Evolutionary conservation across 2,888 invertebrate species (phyloP), one percentile per base, ranked within the genome.

Genomic region (Eretmocerus hayati): DNA sequence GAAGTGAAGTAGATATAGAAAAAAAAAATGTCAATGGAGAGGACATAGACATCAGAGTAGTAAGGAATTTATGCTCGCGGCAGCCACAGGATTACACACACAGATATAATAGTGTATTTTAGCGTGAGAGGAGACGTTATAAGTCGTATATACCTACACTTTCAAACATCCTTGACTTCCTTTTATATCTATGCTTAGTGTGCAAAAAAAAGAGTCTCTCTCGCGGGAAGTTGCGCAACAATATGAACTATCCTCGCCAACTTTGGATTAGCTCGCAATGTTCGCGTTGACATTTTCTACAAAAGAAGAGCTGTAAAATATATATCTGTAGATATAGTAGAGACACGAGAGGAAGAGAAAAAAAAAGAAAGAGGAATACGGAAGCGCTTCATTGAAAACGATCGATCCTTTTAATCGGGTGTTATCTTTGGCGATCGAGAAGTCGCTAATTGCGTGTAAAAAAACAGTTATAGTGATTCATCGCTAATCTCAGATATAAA

Each of bases 81-180:
- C 15, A 5, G 11, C 8, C 11, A 13, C 8, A 26, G 26, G 26
- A 26, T 26, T 26, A 26, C 26, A 26, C 8, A n/a, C n/a, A n/a
- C n/a, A n/a, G n/a, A n/a, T n/a, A n/a, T n/a, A n/a, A n/a, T n/a
- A 26, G 11, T 11, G 26, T 26, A 26, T 26, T 9, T 26, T 19
- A 42, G 33, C 35, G 30, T 33, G 36, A 41, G 40, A 31, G 30
- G 31, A 8, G 21, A 16, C 13, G 35, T 15, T 13, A 15, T n/a
- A 16, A 35, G 58, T 56, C 57, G 62, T 58, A 55, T 57, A 57
- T 58, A 58, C 59, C 56, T 59, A 60, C 59, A 67, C 68, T 66
- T 68, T 68, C 68, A 65, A 68, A 67, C 62, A 68, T 68, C 68
- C 68, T 68, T 67, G 67, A 63, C 67, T 68, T 66, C 68, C 65